Evolutionary conservation across 2,888 invertebrate genomes (phyloP).

Genomic region (Odontothrips loti): DNA sequence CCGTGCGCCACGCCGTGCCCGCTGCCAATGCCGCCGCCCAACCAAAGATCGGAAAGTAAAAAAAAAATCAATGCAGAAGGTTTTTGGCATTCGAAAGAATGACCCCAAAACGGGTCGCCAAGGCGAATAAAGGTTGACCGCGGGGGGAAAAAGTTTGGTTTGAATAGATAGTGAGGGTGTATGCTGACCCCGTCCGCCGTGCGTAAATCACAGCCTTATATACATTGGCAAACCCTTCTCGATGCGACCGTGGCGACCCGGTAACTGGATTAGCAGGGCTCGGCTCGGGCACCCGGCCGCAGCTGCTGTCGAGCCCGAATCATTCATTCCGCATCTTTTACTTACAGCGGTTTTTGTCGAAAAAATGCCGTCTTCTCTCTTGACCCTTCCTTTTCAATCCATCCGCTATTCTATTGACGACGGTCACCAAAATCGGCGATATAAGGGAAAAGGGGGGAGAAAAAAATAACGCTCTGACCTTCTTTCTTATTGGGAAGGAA

Average conservation of each 20-base stretch:
- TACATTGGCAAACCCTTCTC: conserved; percentile 9
- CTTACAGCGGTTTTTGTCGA: not conserved
- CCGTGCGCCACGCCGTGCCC: not conserved
- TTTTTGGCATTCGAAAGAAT: not conserved
- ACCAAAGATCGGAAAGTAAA: not conserved
- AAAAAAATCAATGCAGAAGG: conserved; percentile 10
- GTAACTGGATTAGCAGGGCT: conserved; percentile 18
- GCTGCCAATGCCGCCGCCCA: not conserved
- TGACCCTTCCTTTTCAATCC: conserved; percentile 13
- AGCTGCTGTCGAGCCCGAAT: not conserved
- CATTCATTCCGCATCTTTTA: conserved; percentile 13
- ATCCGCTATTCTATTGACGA: not conserved
- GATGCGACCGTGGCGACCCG: not conserved
- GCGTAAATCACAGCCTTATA: not conserved
- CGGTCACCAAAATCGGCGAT: not conserved
- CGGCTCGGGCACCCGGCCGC: not conserved
- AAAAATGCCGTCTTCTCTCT: conserved; percentile 12
- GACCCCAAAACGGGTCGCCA: not conserved
- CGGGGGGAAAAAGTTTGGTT: not conserved
- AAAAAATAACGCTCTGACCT: not conserved
- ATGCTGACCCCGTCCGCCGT: too few species aligned
- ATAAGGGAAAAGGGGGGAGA: not conserved
- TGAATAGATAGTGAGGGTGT: not conserved
- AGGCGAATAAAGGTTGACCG: not conserved
- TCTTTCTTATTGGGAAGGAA: not conserved